Percentiles rank a stretch among this genome's conserved stretches.
These are phyloP conservation scores for Eupithecia exiguata DNA, from an alignment of 2,888 invertebrate genomes.

Conservation along the genomic window DNA sequence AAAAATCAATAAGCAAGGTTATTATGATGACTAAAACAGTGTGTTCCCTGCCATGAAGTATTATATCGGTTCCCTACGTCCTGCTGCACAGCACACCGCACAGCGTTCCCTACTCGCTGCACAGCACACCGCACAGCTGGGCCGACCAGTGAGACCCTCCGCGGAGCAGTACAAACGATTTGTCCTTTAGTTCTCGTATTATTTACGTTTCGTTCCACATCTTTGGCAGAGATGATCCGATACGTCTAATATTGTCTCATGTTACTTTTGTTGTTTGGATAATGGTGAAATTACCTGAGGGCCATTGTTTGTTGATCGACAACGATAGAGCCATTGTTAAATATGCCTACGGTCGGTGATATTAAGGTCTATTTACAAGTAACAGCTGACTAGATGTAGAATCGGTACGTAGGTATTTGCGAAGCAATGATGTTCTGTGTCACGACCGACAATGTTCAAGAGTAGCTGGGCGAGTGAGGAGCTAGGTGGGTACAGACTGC, in stretches of 20 bases:
- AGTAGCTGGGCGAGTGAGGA: no score
- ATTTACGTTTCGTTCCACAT: conserved; percentile 78
- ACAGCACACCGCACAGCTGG: no score
- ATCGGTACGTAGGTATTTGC: neutral
- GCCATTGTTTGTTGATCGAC: conserved; percentile 29
- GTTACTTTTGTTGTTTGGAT: conserved; percentile 71
- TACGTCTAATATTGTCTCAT: conserved; percentile 75
- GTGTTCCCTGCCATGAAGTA: no score
- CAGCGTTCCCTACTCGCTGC: no score
- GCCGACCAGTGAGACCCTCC: no score
- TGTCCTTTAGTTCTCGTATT: conserved; percentile 76
- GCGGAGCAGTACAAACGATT: conserved; percentile 55
- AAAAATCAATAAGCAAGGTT: no score
- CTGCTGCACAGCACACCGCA: no score
- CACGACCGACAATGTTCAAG: neutral
- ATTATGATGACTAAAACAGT: no score
- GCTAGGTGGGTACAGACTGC: neutral
- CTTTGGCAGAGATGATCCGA: conserved; percentile 75
- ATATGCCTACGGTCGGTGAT: neutral
- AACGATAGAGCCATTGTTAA: conserved; percentile 1
- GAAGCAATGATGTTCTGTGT: neutral
- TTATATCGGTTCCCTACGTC: no score
- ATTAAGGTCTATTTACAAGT: neutral
- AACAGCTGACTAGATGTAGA: neutral
- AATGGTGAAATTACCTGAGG: conserved; percentile 58